Base-by-base conservation (phyloP, 2,888 invertebrate genomes). In the Bimastos eiseni region DNA sequence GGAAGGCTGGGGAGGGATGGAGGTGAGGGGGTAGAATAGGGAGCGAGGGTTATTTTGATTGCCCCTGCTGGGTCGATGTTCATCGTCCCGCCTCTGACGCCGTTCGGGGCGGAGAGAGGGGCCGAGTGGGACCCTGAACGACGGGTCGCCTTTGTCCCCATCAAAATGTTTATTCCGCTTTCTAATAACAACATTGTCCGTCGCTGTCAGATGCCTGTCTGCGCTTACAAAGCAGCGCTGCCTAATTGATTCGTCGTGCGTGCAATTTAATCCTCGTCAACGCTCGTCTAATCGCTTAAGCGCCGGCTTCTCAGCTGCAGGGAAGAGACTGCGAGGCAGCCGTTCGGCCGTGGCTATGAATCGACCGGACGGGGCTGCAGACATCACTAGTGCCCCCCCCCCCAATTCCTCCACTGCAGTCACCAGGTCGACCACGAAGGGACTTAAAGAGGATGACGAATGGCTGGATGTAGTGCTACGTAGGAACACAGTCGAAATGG, bases 21-120 rank as follows among this genome's bases (percentile, higher is more conserved):
- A 84, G 34, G 84, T 34, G 37, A 24, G n/a, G 19, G 34, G 86
- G 34, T 17, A 34, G 86, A 37, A 36, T 19, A 34, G 34, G 86
- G 86, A 34, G 30, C 70, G 37, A 34, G 86, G 86, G 37, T 86
- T 86, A 86, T 86, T 86, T 86, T 86, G 86, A 86, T 86, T 86
- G 86, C 86, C 86, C 86, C 86, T 33, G 86, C 86, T 86, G 86
- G 36, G 86, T 86, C 86, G 86, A 86, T 86, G 86, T 86, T 86
- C 86, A 37, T 34, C 86, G 86, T 86, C 37, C 34, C 86, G 36
- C 86, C 86, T 34, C 86, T 15, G 86, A 86, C 86, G 86, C 86
- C 86, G 86, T 70, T n/a, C 70, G 30, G 70, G 70, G 86, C 36
- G 86, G 5, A 24, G 8, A 34, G 86, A 86, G 86, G 86, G 86